These are phyloP conservation scores for Polia nebulosa DNA, from an alignment of 2,888 invertebrate genomes.

Conservation along the genomic window DNA sequence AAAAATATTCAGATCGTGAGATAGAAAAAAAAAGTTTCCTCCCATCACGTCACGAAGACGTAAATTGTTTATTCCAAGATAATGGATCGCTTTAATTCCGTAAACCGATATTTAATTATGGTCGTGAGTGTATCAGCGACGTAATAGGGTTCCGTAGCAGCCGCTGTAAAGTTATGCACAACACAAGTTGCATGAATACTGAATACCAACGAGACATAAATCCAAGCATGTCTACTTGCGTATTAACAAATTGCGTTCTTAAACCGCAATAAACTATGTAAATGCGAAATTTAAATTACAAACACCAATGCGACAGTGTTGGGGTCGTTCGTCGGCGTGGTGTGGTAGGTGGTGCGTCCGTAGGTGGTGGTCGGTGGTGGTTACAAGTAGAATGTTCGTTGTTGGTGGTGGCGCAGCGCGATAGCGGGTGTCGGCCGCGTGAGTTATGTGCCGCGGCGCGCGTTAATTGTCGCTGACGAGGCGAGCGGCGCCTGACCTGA, in stretches of 20 bases:
- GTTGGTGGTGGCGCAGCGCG: constrained; percentile 72
- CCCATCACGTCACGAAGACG: constrained; percentile 55
- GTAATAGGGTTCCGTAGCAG: constrained; percentile 46
- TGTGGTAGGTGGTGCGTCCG: constrained; percentile 60
- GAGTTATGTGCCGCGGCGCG: constrained; percentile 79
- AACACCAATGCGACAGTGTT: constrained; percentile 75
- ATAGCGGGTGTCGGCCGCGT: constrained; percentile 77
- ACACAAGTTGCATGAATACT: constrained; percentile 67
- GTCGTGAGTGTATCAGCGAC: constrained; percentile 48
- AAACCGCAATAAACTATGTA: constrained; percentile 86
- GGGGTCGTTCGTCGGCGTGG: constrained; percentile 66
- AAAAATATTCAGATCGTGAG: constrained; percentile 65
- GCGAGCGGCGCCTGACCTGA: constrained; percentile 54
- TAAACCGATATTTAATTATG: constrained; percentile 62
- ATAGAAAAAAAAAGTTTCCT: constrained; percentile 60
- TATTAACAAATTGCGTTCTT: constrained; percentile 86
- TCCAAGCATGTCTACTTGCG: constrained; percentile 74
- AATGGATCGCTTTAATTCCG: constrained; percentile 63
- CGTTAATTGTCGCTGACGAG: constrained; percentile 84
- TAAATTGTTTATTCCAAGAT: constrained; percentile 64
- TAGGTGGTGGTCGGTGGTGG: constrained; percentile 69
- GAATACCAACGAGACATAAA: constrained; percentile 75
- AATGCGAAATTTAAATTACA: constrained; percentile 87
- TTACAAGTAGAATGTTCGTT: constrained; percentile 79
- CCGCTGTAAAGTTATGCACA: constrained; percentile 59